Evolutionary conservation across 2,113 vertebrate genomes (phyloP).

Genomic region (Planiliza haematocheilus): DNA sequence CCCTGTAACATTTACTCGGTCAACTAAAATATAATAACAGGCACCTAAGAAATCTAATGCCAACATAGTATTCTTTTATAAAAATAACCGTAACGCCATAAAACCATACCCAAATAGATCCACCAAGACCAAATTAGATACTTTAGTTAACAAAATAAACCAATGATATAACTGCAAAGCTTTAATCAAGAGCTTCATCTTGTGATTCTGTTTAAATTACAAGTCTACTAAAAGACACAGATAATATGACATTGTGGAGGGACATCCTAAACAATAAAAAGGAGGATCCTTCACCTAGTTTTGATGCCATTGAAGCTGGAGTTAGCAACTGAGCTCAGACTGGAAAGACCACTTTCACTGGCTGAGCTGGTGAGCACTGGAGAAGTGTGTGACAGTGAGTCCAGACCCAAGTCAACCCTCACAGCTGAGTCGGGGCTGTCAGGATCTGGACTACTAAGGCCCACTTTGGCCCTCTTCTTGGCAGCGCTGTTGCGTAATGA

Average conservation of each 20-base stretch:
- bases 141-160: not conserved
- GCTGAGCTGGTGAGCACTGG: conserved; percentile 83
- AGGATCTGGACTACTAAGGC: conserved; percentile 82
- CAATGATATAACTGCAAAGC: not conserved
- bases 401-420: conserved; percentile 80
- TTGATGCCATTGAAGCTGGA: conserved; percentile 74
- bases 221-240: not conserved
- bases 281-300: conserved; percentile 68
- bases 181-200: not conserved
- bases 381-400: conserved; percentile 81
- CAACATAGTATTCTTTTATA: not conserved
- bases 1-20: not conserved
- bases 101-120: too few species aligned
- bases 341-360: conserved; percentile 87
- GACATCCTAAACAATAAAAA: conserved; percentile 15
- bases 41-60: not conserved
- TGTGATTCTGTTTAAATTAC: not conserved
- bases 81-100: too few species aligned
- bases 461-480: conserved; percentile 91
- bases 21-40: not conserved
- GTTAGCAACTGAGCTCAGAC: conserved; percentile 83
- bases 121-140: too few species aligned
- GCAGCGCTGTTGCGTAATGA: conserved; percentile 91
- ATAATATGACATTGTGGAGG: not conserved
- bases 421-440: conserved; percentile 88